Evolutionary conservation across 2,888 invertebrate species (phyloP).

Genomic region (Eupithecia pulchellata): DNA sequence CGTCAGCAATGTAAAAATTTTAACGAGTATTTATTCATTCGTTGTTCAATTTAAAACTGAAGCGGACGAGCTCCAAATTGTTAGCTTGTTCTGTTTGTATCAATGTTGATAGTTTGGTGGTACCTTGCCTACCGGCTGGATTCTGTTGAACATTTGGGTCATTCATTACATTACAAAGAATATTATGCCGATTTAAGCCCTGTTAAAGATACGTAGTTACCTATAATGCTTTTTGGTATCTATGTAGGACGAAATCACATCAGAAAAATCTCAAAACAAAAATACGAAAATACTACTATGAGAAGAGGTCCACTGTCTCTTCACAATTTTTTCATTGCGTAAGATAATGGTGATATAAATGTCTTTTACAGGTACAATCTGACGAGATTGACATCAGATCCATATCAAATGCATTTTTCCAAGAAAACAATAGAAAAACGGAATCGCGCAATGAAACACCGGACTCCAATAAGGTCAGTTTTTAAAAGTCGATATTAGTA

Average conservation of each 20-base stretch:
- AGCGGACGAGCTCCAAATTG: conserved; percentile 17
- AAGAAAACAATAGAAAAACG: conserved; percentile 73
- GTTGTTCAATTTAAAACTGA: conserved; percentile 27
- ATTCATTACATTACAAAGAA: too few relatives aligned
- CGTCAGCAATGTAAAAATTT: conserved; percentile 35
- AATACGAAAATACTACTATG: not conserved
- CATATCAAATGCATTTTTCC: conserved; percentile 77
- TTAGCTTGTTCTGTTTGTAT: not conserved
- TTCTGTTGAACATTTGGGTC: not conserved
- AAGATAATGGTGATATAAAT: not conserved
- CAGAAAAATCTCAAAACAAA: not conserved
- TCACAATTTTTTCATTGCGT: not conserved
- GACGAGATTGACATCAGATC: conserved; percentile 76
- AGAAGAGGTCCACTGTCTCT: not conserved
- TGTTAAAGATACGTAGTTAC: not conserved
- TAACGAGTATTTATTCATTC: conserved; percentile 30
- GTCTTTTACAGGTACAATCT: conserved; percentile 59
- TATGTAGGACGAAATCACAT: too few relatives aligned
- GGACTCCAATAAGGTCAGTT: conserved; percentile 72
- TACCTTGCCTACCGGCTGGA: not conserved
- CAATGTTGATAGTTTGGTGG: not conserved
- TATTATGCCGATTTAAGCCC: not conserved
- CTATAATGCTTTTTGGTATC: too few relatives aligned
- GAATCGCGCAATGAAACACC: conserved; percentile 76
- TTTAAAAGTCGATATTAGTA: not conserved